A percentile compares a stretch with the other conserved stretches of the same genome.
These are phyloP conservation scores for Lasioglossum marginatum DNA, from an alignment of 2,888 invertebrate species.

Conservation along the genomic window DNA sequence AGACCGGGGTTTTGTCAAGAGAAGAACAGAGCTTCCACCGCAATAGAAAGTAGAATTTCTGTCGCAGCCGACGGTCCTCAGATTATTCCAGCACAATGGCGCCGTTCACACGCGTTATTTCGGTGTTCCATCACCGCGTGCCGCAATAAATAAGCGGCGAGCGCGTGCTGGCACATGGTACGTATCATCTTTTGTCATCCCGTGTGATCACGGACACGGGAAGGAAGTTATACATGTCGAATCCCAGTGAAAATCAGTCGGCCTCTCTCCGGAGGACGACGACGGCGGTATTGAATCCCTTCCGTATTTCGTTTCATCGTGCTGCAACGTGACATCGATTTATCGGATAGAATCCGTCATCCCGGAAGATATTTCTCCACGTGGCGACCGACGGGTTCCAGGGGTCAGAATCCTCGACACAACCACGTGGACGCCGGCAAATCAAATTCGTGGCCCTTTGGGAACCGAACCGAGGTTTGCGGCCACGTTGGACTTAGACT, in stretches of 20 bases:
- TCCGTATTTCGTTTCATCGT: slow-evolving; percentile 32
- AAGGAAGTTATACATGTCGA: slow-evolving; percentile 13
- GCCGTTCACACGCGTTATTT: background rate
- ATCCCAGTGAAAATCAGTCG: background rate
- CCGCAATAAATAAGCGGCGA: background rate
- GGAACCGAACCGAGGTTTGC: background rate
- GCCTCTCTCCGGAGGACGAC: background rate
- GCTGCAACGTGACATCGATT: slow-evolving; percentile 34
- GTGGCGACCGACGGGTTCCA: slow-evolving; percentile 13
- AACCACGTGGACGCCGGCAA: slow-evolving; percentile 14
- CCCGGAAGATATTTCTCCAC: slow-evolving; percentile 32
- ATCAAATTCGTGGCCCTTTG: slow-evolving; percentile 50
- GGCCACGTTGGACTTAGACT: background rate
- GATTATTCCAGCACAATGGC: background rate
- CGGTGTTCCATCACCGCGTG: background rate
- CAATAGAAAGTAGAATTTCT: background rate
- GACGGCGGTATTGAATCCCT: slow-evolving; percentile 27
- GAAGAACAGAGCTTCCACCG: background rate
- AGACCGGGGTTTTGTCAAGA: background rate
- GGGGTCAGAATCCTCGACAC: slow-evolving; percentile 7
- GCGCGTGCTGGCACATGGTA: background rate
- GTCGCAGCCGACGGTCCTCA: background rate
- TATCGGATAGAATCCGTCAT: slow-evolving; percentile 33
- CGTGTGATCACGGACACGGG: background rate
- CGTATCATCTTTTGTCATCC: slow-evolving; percentile 8